phyloP scores from a whole-genome alignment of 2,113 vertebrate species.

The Coregonus clupeaformis region DNA sequence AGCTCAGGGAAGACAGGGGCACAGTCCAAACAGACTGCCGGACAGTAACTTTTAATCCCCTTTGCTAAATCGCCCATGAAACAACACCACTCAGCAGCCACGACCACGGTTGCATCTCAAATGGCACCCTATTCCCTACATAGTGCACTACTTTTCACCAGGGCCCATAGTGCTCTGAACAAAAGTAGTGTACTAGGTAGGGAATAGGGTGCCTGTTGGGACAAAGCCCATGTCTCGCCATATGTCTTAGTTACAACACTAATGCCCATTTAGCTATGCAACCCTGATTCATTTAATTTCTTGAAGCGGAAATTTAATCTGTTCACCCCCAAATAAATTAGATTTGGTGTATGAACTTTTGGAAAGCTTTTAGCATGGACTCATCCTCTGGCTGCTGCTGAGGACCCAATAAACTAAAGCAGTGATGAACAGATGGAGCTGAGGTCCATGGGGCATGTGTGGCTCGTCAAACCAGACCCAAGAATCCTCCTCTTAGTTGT shows the following conservation, averaged over 20 bases:
- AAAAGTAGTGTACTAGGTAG: no score
- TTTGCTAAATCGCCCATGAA: slow-evolving; percentile 48
- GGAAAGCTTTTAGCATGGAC: slow-evolving; percentile 38
- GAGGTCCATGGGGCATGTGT: slow-evolving; percentile 58
- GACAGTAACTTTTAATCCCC: slow-evolving; percentile 52
- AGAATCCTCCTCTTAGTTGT: slow-evolving; percentile 9
- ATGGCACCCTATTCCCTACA: no score
- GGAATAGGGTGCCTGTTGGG: no score
- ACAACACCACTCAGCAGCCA: slow-evolving; percentile 34
- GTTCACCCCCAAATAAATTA: slow-evolving; percentile 54
- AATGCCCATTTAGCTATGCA: slow-evolving; percentile 49
- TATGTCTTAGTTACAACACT: not conserved
- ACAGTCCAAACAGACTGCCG: slow-evolving; percentile 54
- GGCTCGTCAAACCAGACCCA: slow-evolving; percentile 41
- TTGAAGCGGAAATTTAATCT: slow-evolving; percentile 53
- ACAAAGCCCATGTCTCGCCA: not conserved
- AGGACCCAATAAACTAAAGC: slow-evolving; percentile 64
- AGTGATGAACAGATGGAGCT: slow-evolving; percentile 71
- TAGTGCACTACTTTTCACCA: no score
- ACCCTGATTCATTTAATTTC: slow-evolving; percentile 41
- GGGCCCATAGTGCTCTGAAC: no score
- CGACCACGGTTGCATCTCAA: no score
- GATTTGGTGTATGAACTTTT: slow-evolving; percentile 72
- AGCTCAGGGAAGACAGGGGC: slow-evolving; percentile 47
- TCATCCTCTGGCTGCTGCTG: slow-evolving; percentile 63